Conservation (phyloP, 2,888 invertebrate genomes). For the Synergus itoensis region DNA sequence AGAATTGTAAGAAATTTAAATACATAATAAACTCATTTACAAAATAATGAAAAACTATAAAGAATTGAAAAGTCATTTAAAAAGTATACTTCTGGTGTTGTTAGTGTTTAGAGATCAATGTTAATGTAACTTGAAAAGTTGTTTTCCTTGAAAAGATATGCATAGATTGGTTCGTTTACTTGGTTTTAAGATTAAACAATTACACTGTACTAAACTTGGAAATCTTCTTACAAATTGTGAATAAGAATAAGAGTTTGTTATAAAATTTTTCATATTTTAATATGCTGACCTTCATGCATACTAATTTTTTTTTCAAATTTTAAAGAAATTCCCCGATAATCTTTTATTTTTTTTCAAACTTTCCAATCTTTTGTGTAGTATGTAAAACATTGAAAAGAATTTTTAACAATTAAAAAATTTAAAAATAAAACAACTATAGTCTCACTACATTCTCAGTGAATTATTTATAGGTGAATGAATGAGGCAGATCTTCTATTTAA, state of each 20-base stretch:
- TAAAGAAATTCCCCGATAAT: neutral
- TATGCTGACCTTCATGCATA: neutral
- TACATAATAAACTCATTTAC: neutral
- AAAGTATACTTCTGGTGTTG: constrained; percentile 9
- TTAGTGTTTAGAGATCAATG: constrained; percentile 16
- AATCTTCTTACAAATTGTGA: constrained; percentile 8
- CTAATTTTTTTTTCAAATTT: neutral
- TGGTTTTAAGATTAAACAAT: neutral
- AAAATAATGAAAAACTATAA: neutral
- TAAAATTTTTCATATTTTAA: neutral
- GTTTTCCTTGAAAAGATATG: constrained; percentile 23
- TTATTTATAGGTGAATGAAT: neutral
- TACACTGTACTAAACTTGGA: neutral
- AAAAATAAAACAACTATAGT: neutral
- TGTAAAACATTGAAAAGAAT: neutral
- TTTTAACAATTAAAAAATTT: neutral
- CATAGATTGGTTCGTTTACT: constrained; percentile 5
- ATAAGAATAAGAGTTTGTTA: neutral
- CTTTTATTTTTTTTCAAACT: neutral
- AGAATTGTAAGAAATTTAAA: neutral
- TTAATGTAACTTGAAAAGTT: constrained; percentile 26
- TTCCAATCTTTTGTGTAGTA: neutral
- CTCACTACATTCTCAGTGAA: neutral
- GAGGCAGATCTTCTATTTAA: neutral
- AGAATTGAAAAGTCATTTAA: neutral